Evolutionary conservation across 2,797 vertebrate species (phyloP).

Genomic region (Ctenosaura bakeri): DNA sequence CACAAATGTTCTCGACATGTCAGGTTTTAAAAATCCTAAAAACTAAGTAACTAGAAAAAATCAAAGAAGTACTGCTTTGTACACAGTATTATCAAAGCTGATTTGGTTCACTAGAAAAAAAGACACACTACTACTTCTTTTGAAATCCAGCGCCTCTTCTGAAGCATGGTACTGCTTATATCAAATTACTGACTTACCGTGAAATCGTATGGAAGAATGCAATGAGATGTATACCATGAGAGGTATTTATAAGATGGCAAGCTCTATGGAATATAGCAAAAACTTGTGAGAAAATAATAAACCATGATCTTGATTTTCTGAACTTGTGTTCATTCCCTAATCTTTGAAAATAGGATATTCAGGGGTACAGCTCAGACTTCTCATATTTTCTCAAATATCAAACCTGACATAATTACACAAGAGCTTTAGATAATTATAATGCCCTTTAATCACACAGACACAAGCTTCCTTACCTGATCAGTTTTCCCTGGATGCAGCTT

Average conservation of each 20-base stretch:
- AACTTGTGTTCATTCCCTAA: not conserved
- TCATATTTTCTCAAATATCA: not conserved
- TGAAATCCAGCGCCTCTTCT: not conserved
- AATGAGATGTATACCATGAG: not conserved
- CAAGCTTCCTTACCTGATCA: slow-evolving; percentile 61
- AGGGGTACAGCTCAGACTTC: not conserved
- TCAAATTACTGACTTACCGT: no score
- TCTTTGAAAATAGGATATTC: not conserved
- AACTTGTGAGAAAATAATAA: not conserved
- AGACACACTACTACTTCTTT: not conserved
- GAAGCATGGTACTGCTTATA: not conserved
- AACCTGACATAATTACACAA: not conserved
- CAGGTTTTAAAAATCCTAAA: not conserved
- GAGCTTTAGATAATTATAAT: not conserved
- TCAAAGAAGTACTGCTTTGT: not conserved
- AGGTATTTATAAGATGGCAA: not conserved
- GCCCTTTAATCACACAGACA: not conserved
- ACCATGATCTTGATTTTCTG: not conserved
- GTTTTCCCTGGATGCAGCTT: slow-evolving; percentile 33
- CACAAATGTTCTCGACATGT: not conserved
- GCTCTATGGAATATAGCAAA: not conserved
- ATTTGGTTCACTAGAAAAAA: not conserved
- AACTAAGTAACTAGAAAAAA: not conserved
- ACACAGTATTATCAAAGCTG: not conserved
- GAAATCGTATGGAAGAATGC: not conserved